These are phyloP conservation scores for Atopsyche davidsoni DNA, from an alignment of 1,140 invertebrate species.

Conservation along the genomic window DNA sequence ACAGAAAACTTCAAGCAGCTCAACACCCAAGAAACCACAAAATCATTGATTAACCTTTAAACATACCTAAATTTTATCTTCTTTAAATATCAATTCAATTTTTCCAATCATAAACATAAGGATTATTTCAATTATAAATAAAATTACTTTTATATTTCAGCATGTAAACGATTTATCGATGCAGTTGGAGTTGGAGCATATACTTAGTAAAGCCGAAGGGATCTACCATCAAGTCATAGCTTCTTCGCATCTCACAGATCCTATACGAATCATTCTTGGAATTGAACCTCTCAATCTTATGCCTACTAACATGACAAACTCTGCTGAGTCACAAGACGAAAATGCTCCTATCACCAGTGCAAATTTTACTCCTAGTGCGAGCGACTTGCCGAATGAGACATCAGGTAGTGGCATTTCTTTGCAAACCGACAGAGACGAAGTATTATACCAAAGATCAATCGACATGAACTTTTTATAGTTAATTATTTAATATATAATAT, in stretches of 20 bases:
- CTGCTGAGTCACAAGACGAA: conserved; percentile 20
- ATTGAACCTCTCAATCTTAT: conserved; percentile 39
- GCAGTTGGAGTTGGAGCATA: conserved; percentile 72
- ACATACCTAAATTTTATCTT: too few relatives aligned
- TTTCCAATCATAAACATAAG: too few relatives aligned
- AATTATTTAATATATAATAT: background rate
- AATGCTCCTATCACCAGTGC: conserved; percentile 3
- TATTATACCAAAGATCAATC: conserved; percentile 49
- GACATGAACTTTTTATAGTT: conserved; percentile 46
- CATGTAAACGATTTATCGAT: conserved; percentile 90
- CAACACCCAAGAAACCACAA: too few relatives aligned
- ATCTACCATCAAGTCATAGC: conserved; percentile 79
- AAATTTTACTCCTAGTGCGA: background rate
- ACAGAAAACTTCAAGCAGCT: too few relatives aligned
- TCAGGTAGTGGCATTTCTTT: conserved; percentile 21
- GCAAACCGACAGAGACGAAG: conserved; percentile 42
- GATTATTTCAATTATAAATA: too few relatives aligned
- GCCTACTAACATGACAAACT: conserved; percentile 27
- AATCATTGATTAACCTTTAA: too few relatives aligned
- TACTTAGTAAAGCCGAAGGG: conserved; percentile 78
- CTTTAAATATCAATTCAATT: too few relatives aligned
- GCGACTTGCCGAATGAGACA: background rate
- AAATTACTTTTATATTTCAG: conserved; percentile 51
- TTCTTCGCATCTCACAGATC: conserved; percentile 60
- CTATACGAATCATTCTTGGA: conserved; percentile 62